phyloP scores from a whole-genome alignment of 2,888 invertebrate species.

The Yponomeuta evonymella region DNA sequence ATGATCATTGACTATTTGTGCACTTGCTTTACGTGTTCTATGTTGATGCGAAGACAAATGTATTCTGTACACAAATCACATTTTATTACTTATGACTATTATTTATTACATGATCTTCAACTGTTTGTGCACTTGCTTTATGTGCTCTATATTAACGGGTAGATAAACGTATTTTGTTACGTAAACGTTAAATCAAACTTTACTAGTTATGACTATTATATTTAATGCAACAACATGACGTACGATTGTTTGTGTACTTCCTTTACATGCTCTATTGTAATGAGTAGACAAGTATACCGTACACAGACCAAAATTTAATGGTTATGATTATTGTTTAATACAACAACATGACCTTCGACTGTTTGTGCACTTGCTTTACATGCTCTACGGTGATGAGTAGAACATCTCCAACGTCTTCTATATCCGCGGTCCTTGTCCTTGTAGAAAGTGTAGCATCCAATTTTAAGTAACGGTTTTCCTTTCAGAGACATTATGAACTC shows the following conservation, averaged over 20 bases:
- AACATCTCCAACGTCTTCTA: constrained; percentile 23
- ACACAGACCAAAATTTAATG: neutral
- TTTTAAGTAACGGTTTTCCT: neutral
- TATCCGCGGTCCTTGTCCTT: neutral
- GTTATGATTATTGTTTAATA: constrained; percentile 15
- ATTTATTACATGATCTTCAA: too few relatives aligned
- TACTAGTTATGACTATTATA: constrained; percentile 12
- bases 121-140: too few relatives aligned
- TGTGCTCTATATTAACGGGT: too few relatives aligned
- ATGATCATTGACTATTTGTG: constrained; percentile 1
- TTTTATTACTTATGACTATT: neutral
- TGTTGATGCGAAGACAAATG: constrained; percentile 10
- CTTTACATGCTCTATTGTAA: constrained; percentile 18
- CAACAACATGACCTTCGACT: constrained; percentile 4
- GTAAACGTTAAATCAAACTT: too few relatives aligned
- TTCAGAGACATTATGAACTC: neutral
- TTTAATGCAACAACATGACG: constrained; percentile 7
- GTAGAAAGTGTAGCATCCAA: constrained; percentile 13
- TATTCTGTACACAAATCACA: neutral
- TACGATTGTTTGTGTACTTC: neutral
- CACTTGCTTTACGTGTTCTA: constrained; percentile 7
- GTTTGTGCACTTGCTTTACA: constrained; percentile 14
- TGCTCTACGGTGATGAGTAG: constrained; percentile 18
- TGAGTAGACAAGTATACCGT: constrained; percentile 3
- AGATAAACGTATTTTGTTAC: too few relatives aligned